Evolutionary conservation across 2,888 invertebrate genomes (phyloP).

Genomic region (Melanostoma mellinum): DNA sequence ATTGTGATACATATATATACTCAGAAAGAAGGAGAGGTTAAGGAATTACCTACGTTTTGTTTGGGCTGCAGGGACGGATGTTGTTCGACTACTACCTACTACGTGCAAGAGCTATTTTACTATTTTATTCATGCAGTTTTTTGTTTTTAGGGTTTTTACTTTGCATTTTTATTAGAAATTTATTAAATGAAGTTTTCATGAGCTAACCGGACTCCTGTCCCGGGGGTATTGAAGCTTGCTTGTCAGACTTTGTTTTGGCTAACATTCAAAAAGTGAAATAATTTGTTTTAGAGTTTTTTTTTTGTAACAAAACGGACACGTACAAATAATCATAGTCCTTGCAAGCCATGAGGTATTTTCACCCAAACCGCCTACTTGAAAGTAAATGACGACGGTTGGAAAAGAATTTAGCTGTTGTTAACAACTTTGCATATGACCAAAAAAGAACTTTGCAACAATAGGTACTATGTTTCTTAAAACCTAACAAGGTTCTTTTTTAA

Average conservation of each 20-base stretch:
- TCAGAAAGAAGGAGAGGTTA: neutral
- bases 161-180: slow-evolving; percentile 51
- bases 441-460: no score
- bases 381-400: no score
- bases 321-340: no score
- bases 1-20: neutral
- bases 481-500: no score
- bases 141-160: slow-evolving; percentile 17
- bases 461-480: no score
- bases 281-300: no score
- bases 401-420: no score
- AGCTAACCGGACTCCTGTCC: neutral
- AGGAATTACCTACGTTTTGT: slow-evolving; percentile 20
- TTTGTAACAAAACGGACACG: no score
- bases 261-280: no score
- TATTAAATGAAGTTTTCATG: slow-evolving; percentile 26
- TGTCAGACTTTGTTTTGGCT: slow-evolving; percentile 11
- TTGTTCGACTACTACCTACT: slow-evolving; percentile 8
- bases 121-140: slow-evolving; percentile 59
- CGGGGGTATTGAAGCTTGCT: slow-evolving; percentile 14
- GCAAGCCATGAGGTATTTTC: no score
- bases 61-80: slow-evolving; percentile 15
- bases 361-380: no score
- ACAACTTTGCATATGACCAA: no score
- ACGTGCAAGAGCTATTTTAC: slow-evolving; percentile 24